phyloP scores from a whole-genome alignment of 2,797 vertebrate species.

The Amniataba percoides region DNA sequence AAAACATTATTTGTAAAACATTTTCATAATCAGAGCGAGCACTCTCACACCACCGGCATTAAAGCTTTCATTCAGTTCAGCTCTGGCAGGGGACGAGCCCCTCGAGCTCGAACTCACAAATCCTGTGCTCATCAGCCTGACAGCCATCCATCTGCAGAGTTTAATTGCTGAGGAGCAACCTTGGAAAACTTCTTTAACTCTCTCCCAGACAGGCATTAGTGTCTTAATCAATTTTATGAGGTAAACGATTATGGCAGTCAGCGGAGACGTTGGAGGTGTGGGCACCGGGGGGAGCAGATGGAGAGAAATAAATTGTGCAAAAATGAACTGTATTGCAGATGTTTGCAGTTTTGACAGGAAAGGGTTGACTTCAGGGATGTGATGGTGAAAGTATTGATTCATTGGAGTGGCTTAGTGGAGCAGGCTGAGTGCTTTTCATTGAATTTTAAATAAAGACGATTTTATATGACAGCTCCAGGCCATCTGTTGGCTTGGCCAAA shows the following conservation, averaged over 20 bases:
- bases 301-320: conserved; percentile 24
- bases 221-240: conserved; percentile 59
- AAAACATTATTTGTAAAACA: conserved; percentile 48
- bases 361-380: conserved; percentile 26
- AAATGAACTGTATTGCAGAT: conserved; percentile 28
- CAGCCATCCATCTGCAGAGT: conserved; percentile 32
- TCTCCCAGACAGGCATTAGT: conserved; percentile 44
- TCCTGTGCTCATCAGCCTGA: conserved; percentile 29
- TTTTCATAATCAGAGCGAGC: conserved; percentile 41
- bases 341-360: conserved; percentile 27
- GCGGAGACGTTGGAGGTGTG: conserved; percentile 8
- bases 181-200: conserved; percentile 43
- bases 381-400: conserved; percentile 18
- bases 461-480: neutral
- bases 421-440: neutral
- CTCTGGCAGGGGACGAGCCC: neutral
- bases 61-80: conserved; percentile 26
- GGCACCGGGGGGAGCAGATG: conserved; percentile 4
- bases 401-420: neutral
- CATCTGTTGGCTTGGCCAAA: neutral
- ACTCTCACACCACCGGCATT: neutral
- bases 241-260: conserved; percentile 27
- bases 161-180: conserved; percentile 52
- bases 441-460: neutral
- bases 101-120: conserved; percentile 25